Evolutionary conservation across 2,113 vertebrate genomes (phyloP).

Genomic region (Oncorhynchus kisutch): DNA sequence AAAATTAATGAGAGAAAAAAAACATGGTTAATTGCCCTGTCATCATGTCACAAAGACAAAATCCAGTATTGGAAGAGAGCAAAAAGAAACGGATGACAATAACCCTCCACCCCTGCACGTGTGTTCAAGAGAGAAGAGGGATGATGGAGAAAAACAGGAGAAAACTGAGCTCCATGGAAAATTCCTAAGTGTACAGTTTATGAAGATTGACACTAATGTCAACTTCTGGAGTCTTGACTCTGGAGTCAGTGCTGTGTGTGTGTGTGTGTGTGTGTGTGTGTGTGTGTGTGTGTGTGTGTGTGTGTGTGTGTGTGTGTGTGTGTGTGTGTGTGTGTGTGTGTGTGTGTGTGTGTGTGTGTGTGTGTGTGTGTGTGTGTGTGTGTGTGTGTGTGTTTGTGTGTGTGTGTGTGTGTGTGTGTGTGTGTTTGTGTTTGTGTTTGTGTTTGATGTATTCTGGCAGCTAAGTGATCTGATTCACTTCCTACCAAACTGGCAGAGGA

Average conservation of each 20-base stretch:
- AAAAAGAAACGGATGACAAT: constrained; percentile 22
- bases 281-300: constrained; percentile 2
- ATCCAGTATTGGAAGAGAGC: constrained; percentile 25
- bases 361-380: not conserved
- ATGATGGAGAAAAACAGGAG: not conserved
- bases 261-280: constrained; percentile 22
- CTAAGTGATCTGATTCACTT: not conserved
- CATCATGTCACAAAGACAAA: constrained; percentile 42
- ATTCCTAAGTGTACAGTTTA: constrained; percentile 59
- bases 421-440: constrained; percentile 8
- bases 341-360: constrained; percentile 5
- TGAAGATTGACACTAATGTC: constrained; percentile 64
- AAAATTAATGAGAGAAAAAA: not conserved
- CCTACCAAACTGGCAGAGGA: no score
- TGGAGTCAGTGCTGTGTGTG: constrained; percentile 15
- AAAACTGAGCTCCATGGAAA: constrained; percentile 56
- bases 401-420: constrained; percentile 12
- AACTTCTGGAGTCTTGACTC: constrained; percentile 53
- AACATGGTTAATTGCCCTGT: constrained; percentile 1
- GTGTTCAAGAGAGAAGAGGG: constrained; percentile 9
- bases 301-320: no score
- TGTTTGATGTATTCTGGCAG: not conserved
- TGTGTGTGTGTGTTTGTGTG: constrained; percentile 3
- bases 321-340: constrained; percentile 12
- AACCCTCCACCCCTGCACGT: not conserved